A percentile compares a stretch with the other conserved stretches of the same genome.
Conservation (phyloP, 2,888 invertebrate species). For the Fragum fragum region DNA sequence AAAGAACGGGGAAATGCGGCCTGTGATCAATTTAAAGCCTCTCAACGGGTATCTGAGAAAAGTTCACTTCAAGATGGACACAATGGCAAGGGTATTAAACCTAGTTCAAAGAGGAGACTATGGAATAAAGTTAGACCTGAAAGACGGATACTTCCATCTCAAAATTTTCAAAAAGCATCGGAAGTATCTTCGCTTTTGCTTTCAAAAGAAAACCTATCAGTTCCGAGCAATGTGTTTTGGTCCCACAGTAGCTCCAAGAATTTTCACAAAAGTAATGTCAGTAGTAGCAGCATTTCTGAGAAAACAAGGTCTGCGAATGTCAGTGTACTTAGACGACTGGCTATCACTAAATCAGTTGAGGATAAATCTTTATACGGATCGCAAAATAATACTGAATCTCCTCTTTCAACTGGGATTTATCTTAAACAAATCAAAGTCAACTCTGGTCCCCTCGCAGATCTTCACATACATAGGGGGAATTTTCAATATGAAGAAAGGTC, state of each 20-base stretch:
- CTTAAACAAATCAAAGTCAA: conserved; percentile 53
- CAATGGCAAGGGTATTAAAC: conserved; percentile 17
- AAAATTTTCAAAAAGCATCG: conserved; percentile 13
- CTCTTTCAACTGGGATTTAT: conserved; percentile 58
- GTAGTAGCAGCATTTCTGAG: conserved; percentile 38
- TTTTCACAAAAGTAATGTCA: conserved; percentile 35
- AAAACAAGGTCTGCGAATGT: conserved; percentile 30
- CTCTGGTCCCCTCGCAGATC: neutral
- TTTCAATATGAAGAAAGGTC: conserved; percentile 27
- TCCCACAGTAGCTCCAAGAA: conserved; percentile 26
- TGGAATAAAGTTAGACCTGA: conserved; percentile 7
- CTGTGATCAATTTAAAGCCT: conserved; percentile 14
- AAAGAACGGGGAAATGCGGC: conserved; percentile 25
- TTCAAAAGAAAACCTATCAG: neutral
- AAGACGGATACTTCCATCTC: conserved; percentile 14
- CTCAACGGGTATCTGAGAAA: conserved; percentile 25
- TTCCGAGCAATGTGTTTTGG: conserved; percentile 40
- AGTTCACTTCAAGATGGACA: conserved; percentile 20
- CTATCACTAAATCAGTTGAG: conserved; percentile 36
- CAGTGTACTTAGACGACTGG: conserved; percentile 54
- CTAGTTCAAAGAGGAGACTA: conserved; percentile 30
- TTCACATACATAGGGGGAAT: too few species aligned
- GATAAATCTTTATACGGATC: conserved; percentile 34
- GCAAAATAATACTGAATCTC: conserved; percentile 34
- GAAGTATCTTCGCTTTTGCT: conserved; percentile 18